phyloP scores from a whole-genome alignment of 2,888 invertebrate species.

The Cataglyphis cursor region DNA sequence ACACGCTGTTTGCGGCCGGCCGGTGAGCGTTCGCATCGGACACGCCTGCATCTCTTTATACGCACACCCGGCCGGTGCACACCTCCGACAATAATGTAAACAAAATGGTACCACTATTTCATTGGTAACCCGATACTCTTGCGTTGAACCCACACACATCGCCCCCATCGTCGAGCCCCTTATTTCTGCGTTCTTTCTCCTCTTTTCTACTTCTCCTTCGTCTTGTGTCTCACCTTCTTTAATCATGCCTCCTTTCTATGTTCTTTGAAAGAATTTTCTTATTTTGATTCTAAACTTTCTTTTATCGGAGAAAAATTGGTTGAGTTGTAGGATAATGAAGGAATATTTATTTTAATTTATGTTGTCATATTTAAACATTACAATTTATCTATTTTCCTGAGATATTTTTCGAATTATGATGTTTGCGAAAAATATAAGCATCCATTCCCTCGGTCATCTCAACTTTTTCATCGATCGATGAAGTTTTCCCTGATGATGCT shows the following conservation, averaged over 20 bases:
- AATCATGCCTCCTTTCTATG: not conserved
- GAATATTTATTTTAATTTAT: not conserved
- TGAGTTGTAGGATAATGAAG: not conserved
- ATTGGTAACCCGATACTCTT: constrained; percentile 85
- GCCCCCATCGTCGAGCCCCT: constrained; percentile 56
- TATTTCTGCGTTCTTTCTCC: constrained; percentile 9
- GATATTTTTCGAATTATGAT: constrained; percentile 1
- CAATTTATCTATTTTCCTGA: not conserved
- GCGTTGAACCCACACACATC: constrained; percentile 84
- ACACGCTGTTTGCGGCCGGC: constrained; percentile 63
- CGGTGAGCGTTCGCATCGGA: constrained; percentile 50
- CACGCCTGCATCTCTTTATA: constrained; percentile 65
- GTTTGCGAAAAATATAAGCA: constrained; percentile 2
- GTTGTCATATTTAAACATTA: not conserved
- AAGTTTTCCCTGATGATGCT: constrained; percentile 49
- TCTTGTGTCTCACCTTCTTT: constrained; percentile 8
- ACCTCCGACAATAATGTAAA: constrained; percentile 86
- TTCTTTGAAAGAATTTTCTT: not conserved
- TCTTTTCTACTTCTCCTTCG: not conserved
- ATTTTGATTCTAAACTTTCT: not conserved
- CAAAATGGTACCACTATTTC: constrained; percentile 87
- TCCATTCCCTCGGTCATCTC: not conserved
- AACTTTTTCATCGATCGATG: constrained; percentile 28
- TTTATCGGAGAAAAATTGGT: not conserved
- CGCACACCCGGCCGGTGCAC: constrained; percentile 64